Base-by-base conservation (phyloP, 2,888 invertebrate species). In the Chrysodeixis includens region DNA sequence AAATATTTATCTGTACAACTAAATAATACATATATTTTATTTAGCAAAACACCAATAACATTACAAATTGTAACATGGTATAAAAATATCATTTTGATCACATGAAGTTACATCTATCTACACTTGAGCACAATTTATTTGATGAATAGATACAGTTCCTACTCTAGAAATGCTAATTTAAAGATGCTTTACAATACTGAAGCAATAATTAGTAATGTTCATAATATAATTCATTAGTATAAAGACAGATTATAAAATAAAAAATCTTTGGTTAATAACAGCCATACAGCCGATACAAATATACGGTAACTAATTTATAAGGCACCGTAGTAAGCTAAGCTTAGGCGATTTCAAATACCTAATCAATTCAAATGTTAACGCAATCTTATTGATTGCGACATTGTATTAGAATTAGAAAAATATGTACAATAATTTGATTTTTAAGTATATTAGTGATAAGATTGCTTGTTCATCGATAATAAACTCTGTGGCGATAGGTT, bases 111-210 rank as follows among this genome's bases (percentile, higher is more conserved):
- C 52, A 57, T 35, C 35, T 40, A 40, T 68, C 63, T 74, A 69
- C 69, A 79, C 66, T 84, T 84, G 86, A 86, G 84, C 88, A 85
- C 78, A 86, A 82, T 81, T 83, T 76, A 56, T 74, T 67, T 67
- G 70, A 80, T 83, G 81, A 78, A 56, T 70, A 56, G 32, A 63
- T 49, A 74, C 61, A 64, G 56, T 67, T 60, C 77, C 83, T 86
- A 87, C 78, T 75, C 86, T 89, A 88, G 73, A 90, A 90, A 90
- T 89, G 90, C 90, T 89, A 88, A 87, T 75, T 49, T 82, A 75
- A 83, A 77, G 65, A 66, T 82, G 83, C 79, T 81, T 78, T 79
- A 74, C 69, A 85, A 81, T 83, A 81, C 82, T 86, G 82, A 85
- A 87, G 82, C 81, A 71, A 79, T 79, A 68, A 76, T 71, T 69